These are phyloP conservation scores for Steinernema scapterisci DNA, from an alignment of 2,888 invertebrate species.

Conservation along the genomic window DNA sequence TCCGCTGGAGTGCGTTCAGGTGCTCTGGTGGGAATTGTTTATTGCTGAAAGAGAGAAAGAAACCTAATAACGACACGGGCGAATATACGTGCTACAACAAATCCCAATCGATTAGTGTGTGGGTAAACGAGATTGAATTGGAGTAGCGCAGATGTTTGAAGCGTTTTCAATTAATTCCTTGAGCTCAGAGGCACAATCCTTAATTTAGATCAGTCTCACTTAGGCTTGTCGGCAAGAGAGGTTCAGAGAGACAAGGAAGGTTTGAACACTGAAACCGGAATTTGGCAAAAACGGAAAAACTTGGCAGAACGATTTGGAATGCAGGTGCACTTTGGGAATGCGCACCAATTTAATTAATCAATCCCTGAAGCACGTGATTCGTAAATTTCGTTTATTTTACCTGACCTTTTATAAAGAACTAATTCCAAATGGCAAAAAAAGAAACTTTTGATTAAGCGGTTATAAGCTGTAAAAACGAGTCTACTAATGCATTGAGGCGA, in stretches of 20 bases:
- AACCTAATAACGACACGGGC: slow-evolving; percentile 9
- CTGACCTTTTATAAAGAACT: too few species aligned
- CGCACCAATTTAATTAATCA: too few species aligned
- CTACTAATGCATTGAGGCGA: not conserved
- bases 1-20: not conserved
- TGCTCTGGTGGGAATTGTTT: slow-evolving; percentile 19
- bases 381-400: too few species aligned
- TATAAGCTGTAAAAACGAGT: not conserved
- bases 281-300: too few species aligned
- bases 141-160: not conserved
- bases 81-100: not conserved
- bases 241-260: too few species aligned
- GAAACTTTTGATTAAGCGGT: not conserved
- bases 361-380: too few species aligned
- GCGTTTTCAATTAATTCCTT: not conserved
- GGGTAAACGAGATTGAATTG: slow-evolving; percentile 18
- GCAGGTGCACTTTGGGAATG: too few species aligned
- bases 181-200: not conserved
- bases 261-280: too few species aligned
- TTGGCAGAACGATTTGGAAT: too few species aligned
- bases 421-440: too few species aligned
- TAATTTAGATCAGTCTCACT: too few species aligned
- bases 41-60: slow-evolving; percentile 8
- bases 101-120: not conserved
- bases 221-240: too few species aligned